phyloP scores from a whole-genome alignment of 2,797 vertebrate genomes.

The Euthynnus affinis region DNA sequence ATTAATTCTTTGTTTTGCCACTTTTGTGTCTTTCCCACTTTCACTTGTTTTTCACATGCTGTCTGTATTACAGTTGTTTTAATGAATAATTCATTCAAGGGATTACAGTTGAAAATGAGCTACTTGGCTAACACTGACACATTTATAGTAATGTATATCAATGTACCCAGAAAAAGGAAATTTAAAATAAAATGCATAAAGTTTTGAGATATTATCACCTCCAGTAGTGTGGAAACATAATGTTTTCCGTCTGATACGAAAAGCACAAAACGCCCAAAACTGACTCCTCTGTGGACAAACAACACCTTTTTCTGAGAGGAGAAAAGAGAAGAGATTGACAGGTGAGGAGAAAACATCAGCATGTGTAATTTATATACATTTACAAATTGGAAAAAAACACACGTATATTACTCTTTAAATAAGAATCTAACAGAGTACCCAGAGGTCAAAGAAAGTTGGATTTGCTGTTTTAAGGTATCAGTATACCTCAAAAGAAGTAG shows the following conservation, averaged over 20 bases:
- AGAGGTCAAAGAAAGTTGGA: not conserved
- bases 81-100: not conserved
- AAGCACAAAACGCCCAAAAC: conserved; percentile 90
- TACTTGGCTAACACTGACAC: not conserved
- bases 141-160: not conserved
- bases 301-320: conserved; percentile 85
- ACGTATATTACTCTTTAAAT: not conserved
- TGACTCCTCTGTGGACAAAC: conserved; percentile 89
- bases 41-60: not conserved
- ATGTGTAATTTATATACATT: not conserved
- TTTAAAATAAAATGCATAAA: not conserved
- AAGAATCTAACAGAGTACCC: not conserved
- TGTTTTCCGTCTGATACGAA: conserved; percentile 93
- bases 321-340: not conserved
- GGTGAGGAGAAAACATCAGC: not conserved
- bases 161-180: not conserved
- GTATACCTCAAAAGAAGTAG: no score
- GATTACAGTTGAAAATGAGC: not conserved
- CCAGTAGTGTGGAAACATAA: conserved; percentile 88
- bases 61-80: not conserved
- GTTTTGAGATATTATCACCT: conserved; percentile 79
- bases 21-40: not conserved
- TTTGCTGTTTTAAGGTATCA: not conserved
- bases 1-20: not conserved
- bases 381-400: not conserved